Percentiles rank a stretch among this genome's conserved stretches.
Conservation (phyloP, 30 jellyfish, hydroid and myxozoan species). For the Chironex yamaguchii region DNA sequence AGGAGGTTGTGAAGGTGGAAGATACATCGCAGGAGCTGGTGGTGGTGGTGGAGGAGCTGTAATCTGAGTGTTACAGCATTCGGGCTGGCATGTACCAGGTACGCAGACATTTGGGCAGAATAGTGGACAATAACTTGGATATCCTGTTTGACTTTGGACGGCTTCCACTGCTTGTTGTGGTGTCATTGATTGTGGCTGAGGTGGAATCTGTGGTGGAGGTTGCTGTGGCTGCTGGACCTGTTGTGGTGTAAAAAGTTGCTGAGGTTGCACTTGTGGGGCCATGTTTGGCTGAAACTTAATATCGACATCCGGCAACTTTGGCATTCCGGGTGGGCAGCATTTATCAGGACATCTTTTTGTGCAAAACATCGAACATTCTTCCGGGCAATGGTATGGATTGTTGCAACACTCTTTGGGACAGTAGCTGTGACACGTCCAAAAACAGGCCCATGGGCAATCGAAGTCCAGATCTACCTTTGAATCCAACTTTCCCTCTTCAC, state of each 20-base stretch:
- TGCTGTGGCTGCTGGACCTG: conserved; percentile 63
- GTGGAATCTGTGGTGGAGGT: conserved; percentile 14
- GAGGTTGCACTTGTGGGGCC: conserved; percentile 27
- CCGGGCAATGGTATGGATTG: conserved; percentile 92
- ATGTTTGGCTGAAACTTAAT: conserved; percentile 65
- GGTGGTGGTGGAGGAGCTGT: conserved; percentile 86
- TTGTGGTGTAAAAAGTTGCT: conserved; percentile 21
- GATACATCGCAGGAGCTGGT: conserved; percentile 76
- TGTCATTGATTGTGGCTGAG: conserved; percentile 61
- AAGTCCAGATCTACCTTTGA: conserved; percentile 44
- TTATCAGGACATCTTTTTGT: conserved; percentile 92
- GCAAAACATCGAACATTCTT: conserved; percentile 81
- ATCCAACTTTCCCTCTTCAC: background rate
- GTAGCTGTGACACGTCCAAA: conserved; percentile 94
- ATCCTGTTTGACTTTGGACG: conserved; percentile 82
- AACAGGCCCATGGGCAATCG: conserved; percentile 99
- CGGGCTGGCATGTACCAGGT: conserved; percentile 89
- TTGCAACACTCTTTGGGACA: conserved; percentile 97
- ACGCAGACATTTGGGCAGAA: conserved; percentile 92
- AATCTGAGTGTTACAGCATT: conserved; percentile 76
- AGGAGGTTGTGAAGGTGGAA: conserved; percentile 65
- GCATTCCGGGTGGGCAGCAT: conserved; percentile 96
- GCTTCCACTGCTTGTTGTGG: conserved; percentile 86
- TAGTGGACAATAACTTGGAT: conserved; percentile 91
- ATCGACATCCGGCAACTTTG: conserved; percentile 72